phyloP scores from a whole-genome alignment of 2,113 vertebrate species.

The Prolemur simus region DNA sequence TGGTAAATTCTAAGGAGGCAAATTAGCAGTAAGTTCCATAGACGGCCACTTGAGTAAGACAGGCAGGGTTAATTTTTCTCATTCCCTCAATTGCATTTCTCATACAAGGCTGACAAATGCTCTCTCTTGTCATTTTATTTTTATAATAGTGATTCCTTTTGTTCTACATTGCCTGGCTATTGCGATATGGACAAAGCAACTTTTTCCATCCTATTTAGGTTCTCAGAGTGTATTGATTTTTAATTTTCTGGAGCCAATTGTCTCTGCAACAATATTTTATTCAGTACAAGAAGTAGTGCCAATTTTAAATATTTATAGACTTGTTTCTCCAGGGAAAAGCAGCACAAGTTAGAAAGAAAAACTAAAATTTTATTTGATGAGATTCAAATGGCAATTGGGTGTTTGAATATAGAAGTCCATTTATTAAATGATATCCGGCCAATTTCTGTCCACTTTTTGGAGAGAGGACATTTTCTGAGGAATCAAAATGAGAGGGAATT shows the following conservation, averaged over 20 bases:
- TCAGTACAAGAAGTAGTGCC: neutral
- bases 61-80: neutral
- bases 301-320: constrained; percentile 32
- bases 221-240: constrained; percentile 32
- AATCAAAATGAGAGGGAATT: constrained; percentile 1
- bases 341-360: neutral
- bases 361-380: neutral
- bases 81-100: neutral
- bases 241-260: constrained; percentile 36
- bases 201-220: neutral
- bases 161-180: neutral
- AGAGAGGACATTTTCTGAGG: constrained; percentile 7
- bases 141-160: neutral
- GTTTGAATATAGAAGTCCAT: neutral
- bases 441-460: neutral
- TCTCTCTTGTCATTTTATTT: neutral
- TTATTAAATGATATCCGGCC: neutral
- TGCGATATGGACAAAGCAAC: neutral
- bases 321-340: constrained; percentile 17
- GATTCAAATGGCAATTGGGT: neutral
- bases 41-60: neutral
- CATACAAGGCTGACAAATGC: neutral
- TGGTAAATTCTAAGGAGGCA: neutral
- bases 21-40: neutral
- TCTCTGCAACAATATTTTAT: constrained; percentile 44